phyloP scores from a whole-genome alignment of 37 sponge, comb jelly and placozoan species.

The Crambe crambe region DNA sequence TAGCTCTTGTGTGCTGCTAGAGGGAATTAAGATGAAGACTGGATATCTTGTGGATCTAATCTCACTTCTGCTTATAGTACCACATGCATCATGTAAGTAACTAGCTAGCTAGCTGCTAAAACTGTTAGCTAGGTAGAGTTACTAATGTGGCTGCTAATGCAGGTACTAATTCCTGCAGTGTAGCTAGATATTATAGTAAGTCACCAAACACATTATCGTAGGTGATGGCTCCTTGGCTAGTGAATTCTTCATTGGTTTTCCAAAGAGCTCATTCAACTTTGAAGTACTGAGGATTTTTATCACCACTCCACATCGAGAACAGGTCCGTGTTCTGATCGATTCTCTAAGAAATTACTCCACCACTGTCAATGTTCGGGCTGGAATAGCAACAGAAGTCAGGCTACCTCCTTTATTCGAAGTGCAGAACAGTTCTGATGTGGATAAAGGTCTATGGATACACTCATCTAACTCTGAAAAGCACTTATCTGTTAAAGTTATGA shows the following conservation, averaged over 20 bases:
- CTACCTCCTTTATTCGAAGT: constrained; percentile 10
- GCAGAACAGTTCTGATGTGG: not conserved
- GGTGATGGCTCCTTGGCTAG: not conserved
- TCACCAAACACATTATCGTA: too few species aligned
- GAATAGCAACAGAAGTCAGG: not conserved
- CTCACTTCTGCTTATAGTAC: too few species aligned
- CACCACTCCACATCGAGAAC: not conserved
- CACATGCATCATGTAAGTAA: too few species aligned
- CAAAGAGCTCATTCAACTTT: not conserved
- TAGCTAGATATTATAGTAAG: too few species aligned
- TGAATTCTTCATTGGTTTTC: constrained; percentile 21
- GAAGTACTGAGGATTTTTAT: constrained; percentile 13
- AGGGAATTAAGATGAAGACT: too few species aligned
- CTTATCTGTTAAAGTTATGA: constrained; percentile 4
- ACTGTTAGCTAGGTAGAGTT: too few species aligned
- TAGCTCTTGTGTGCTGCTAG: too few species aligned
- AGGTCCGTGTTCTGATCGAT: not conserved
- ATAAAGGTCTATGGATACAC: constrained; percentile 12
- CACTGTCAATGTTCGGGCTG: not conserved
- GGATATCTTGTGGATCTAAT: too few species aligned
- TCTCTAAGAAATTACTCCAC: not conserved
- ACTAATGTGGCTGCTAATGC: too few species aligned
- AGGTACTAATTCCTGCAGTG: too few species aligned
- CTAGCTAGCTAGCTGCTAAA: too few species aligned
- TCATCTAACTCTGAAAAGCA: not conserved